Base-by-base conservation (phyloP, 1,140 invertebrate genomes). In the Caenorhabditis remanei region DNA sequence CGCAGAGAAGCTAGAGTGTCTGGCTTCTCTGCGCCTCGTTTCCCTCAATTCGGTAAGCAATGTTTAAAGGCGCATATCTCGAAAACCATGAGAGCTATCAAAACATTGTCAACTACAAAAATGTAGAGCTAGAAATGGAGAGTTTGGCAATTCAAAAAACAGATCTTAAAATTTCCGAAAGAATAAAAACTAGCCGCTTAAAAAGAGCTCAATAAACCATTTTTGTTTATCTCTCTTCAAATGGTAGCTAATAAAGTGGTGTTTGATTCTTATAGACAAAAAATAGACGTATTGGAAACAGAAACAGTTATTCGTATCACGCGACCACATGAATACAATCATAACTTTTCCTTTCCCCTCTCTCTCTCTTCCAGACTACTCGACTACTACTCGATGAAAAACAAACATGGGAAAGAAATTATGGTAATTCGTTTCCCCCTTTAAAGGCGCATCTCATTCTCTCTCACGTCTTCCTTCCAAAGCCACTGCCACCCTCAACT, bases 321-420 rank as follows among this genome's bases (percentile, higher is more conserved):
- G 65, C 40, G 21, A 63, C 24, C 65, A 43, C 65, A 71, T 19
- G 46, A 71, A 63, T 43, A 71, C 65, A 71, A 71, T 71, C 65
- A 71, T 71, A 71, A 71, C 61, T 40, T 16, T 65, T 9, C 16
- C 32, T 63, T 16, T 65, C 11, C 32, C 9, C n/a, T 40, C 11
- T 71, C 41, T 71, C 7, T 71, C 14, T 48, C 7, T 50, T 79
- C 21, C 71, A 79, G 71, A 32, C 32, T 32, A 32, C 32, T 32
- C 32, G 32, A 32, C 32, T 32, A 32, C 32, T 32, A 79, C 43
- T n/a, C 43, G 14, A 19, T 6, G 14, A 40, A 79, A 79, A 79
- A 79, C 71, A 79, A 79, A 50, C 46, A 79, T 79, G n/a, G 71
- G 46, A 79, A 79, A 79, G 46, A 79, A 79, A 79, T 50, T 79